Base-by-base conservation (phyloP, 2,888 invertebrate species). In the Acholoe squamosa region DNA sequence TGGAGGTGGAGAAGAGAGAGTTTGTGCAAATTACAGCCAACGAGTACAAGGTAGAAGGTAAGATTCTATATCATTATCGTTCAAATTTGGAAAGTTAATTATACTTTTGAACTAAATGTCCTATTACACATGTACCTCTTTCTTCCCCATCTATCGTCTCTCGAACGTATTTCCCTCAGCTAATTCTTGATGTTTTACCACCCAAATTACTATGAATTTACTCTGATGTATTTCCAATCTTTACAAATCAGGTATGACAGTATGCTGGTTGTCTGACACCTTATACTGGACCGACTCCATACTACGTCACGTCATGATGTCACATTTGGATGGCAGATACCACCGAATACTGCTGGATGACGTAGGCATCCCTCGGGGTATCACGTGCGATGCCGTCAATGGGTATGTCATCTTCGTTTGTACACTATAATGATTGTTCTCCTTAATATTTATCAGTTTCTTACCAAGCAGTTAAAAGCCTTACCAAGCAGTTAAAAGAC, bases 221-320 rank as follows among this genome's bases (percentile, higher is more conserved):
- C 19, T 14, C 10, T 54, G 12, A 54, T 54, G 10, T 54, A 14
- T 54, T 54, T 54, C 19, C 10, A 54, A 54, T 54, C 12, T 61
- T 61, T 12, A 43, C 61, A 33, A 10, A n/a, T 31, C 88, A 92
- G 92, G 92, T 52, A 84, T 92, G 12, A 28, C 91, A 10, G 91
- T 91, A 16, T 91, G 91, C 31, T 92, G 92, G 92, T n/a, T 91
- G n/a, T 28, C 88, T 0, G 28, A 86, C 25, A 67, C 84, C 10
- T 31, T 92, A 7, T 92, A 92, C 77, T 92, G 92, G 92, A 67
- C 91, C 5, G 92, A 92, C 77, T 56, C 34, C 19, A 51, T 52
- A n/a, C 89, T 90, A 5, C 77, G 90, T 14, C 91, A 90, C 71
- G 84, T 92, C 54, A 92, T 91, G 92, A 71, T 88, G 61, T 90